Base-by-base conservation (phyloP, 2,113 vertebrate genomes). In the Cololabis saira region DNA sequence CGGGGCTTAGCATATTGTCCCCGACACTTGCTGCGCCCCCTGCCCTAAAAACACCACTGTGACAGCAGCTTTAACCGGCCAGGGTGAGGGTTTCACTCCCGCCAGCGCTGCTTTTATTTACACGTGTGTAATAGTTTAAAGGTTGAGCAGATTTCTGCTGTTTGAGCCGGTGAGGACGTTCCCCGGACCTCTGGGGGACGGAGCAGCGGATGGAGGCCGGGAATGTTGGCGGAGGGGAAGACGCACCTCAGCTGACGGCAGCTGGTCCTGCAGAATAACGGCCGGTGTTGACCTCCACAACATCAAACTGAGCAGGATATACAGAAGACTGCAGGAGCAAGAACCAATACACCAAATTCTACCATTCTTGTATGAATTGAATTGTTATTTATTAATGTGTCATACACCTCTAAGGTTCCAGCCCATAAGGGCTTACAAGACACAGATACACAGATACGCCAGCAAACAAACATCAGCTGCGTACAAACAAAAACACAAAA, bases 151-250 rank as follows among this genome's bases (percentile, higher is more conserved):
- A 72, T 71, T 67, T 51, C 21, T 33, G 45, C 55, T 67, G 63
- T 49, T 16, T 18, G 44, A 64, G 71, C 62, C 48, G 17, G 16
- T 61, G 15, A 56, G 19, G 24, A 45, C 56, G 71, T 52, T 62
- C 40, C 40, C 52, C 48, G 70, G 52, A 49, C 49, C 77, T 71
- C 58, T n/a, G n/a, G n/a, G n/a, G n/a, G n/a, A n/a, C n/a, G 37
- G 47, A 67, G 53, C 40, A 12, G 49, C 22, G 71, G 62, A 53
- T 12, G 41, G 6, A 18, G 49, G 52, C 17, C 43, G 55, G 19
- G 33, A 53, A 74, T 71, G 82, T 70, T 81, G 37, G 51, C 82
- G 87, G 88, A 74, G 63, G 50, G 66, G 67, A 21, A 18, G 61
- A 52, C 18, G 55, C 74, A 61, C 57, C 55, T 44, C 19, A 70